These are phyloP conservation scores for Pristis pectinata DNA, from an alignment of 2,797 vertebrate species.

Conservation along the genomic window DNA sequence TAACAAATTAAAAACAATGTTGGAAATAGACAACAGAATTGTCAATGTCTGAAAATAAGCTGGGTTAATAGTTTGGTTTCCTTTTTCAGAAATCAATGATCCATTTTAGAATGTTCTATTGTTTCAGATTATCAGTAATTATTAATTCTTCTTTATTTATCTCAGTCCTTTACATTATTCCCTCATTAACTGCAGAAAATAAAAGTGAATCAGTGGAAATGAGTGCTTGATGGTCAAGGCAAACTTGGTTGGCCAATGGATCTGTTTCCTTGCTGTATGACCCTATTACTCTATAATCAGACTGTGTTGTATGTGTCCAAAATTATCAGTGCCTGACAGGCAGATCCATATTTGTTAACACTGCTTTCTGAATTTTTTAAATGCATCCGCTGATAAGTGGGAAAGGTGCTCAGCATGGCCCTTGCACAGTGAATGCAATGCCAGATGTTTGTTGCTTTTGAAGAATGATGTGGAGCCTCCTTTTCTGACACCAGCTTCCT, in stretches of 20 bases:
- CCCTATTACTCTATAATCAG: too few species aligned
- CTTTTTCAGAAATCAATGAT: not conserved
- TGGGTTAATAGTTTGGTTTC: not conserved
- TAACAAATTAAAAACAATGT: not conserved
- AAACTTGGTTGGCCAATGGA: too few species aligned
- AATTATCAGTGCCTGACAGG: not conserved
- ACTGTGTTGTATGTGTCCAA: not conserved
- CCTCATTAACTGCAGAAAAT: not conserved
- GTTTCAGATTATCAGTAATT: not conserved
- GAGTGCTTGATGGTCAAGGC: too few species aligned
- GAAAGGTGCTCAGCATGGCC: not conserved
- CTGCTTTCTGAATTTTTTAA: not conserved
- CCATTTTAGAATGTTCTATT: not conserved
- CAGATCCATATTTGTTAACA: not conserved
- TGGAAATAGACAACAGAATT: not conserved
- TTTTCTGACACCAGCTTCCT: constrained; percentile 23
- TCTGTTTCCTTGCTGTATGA: too few species aligned
- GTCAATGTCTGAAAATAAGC: not conserved
- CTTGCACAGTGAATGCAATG: not conserved
- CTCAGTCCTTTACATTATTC: not conserved
- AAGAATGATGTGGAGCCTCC: not conserved
- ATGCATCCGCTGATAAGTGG: not conserved
- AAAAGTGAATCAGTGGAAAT: too few species aligned
- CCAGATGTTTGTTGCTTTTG: constrained; percentile 25
- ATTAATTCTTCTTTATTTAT: not conserved